Conservation (phyloP, 2,888 invertebrate genomes). For the Drosophila robusta region DNA sequence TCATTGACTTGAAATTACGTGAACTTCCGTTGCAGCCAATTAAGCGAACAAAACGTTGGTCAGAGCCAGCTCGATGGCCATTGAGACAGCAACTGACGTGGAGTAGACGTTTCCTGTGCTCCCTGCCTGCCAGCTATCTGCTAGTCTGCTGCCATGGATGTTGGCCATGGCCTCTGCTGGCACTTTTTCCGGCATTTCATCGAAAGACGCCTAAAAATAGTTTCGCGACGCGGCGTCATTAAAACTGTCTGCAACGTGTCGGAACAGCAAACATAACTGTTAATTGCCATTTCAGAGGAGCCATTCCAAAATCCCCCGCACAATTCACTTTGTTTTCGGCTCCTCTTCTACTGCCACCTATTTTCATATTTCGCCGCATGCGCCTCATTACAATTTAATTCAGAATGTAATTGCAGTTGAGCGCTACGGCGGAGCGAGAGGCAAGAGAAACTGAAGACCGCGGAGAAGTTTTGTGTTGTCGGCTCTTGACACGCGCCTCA, state of each 20-base stretch:
- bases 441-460: conserved; percentile 14
- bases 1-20: conserved; percentile 61
- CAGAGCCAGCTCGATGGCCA: conserved; percentile 14
- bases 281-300: conserved; percentile 73
- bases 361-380: conserved; percentile 75
- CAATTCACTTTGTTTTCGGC: too few relatives aligned
- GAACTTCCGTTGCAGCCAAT: conserved; percentile 74
- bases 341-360: conserved; percentile 34
- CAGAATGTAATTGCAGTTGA: conserved; percentile 79
- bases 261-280: conserved; percentile 78
- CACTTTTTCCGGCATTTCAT: conserved; percentile 21
- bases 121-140: neutral
- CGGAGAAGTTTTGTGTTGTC: conserved; percentile 52
- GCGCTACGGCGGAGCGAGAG: conserved; percentile 9
- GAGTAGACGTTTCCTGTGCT: conserved; percentile 51
- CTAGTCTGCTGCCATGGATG: conserved; percentile 7
- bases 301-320: conserved; percentile 10
- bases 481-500: conserved; percentile 80
- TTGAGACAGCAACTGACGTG: conserved; percentile 11
- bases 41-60: conserved; percentile 56
- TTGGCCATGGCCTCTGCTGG: conserved; percentile 19
- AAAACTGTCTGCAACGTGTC: conserved; percentile 72
- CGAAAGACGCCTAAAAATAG: conserved; percentile 66
- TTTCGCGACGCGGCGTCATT: conserved; percentile 52
- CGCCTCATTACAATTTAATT: conserved; percentile 82